Base-by-base conservation (phyloP, 2,797 vertebrate genomes). In the Cercopithecus neglectus region DNA sequence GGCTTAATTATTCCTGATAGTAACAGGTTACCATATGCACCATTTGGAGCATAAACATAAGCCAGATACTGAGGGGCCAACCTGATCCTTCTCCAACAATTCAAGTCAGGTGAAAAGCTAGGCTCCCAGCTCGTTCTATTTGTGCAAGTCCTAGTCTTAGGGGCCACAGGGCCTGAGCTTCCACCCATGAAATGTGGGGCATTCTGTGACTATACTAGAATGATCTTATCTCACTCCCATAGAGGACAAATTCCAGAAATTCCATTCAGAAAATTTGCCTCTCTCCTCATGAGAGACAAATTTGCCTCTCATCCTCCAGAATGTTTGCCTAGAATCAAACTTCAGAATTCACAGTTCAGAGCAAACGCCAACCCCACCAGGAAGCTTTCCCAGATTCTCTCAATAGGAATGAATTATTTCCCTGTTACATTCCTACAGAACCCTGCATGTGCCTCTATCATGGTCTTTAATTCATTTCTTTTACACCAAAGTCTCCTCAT, bases 1-100 rank as follows among this genome's bases (percentile, higher is more conserved):
- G 26, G 64, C n/a, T 93, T 95, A 95, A 97, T 91, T 93, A 93
- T 64, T 91, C 82, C 95, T 97, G 39, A 81, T 55, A 84, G 96
- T 82, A 93, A 87, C 57, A 92, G 76, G 91, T 94, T 91, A 81
- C 92, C 82, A 93, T 84, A 86, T 78, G 86, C 75, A 80, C 48
- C 11, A 36, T 96, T 89, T 89, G 81, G 39, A 95, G 50, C 50
- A 89, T 70, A 85, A 91, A 94, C 74, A 83, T 59, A 95, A 83
- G 84, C 95, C 93, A 95, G 57, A 67, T 92, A 88, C 57, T 74
- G 8, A 91, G 50, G 48, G 74, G 79, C 70, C 96, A 70, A 84
- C 61, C 36, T 39, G 83, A 90, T 82, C 61, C n/a, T 79, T 95
- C 89, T 95, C 91, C 79, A 95, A 74, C 74, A 96, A 70, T 30